Evolutionary conservation across 2,888 invertebrate species (phyloP), one percentile per base, ranked within the genome.

Genomic region (Eupithecia inturbata): DNA sequence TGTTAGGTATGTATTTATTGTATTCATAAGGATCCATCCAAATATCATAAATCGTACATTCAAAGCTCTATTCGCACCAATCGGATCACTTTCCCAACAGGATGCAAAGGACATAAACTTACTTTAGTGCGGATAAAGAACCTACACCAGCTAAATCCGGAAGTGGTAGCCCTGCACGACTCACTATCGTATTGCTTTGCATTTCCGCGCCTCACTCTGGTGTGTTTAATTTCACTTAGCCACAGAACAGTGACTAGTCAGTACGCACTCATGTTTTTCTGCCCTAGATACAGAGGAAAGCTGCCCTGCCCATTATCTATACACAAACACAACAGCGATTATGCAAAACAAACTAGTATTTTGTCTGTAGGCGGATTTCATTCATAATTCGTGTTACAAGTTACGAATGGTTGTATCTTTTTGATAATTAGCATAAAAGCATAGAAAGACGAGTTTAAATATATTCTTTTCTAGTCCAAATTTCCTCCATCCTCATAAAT

Each of bases 211-310:
- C 82, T 81, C 84, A 79, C 77, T 77, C 69, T 71, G 73, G 72
- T 79, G 80, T 85, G 83, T 86, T 87, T 86, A 85, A 87, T 87
- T 87, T 87, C 85, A 88, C 86, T 86, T 86, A 84, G 84, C 79
- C 82, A 78, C 77, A 78, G 80, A 77, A 71, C 74, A 77, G 12
- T 12, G 19, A 60, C 53, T 5, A 78, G 77, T 77, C 64, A 36
- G 67, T 74, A 70, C 36, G 68, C 70, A 75, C 74, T 80, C 70
- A 85, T 89, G 90, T 90, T 89, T 87, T 89, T 85, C 83, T 85
- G 91, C 80, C 90, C 91, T 84, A 89, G 87, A 87, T 89, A 83
- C 83, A 78, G 81, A 84, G 87, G 90, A 91, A 91, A 91, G 90
- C 84, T 86, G 83, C 88, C 86, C 87, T 84, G 83, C 86, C 89